Evolutionary conservation across 2,888 invertebrate genomes (phyloP), one percentile per base, ranked within the genome.

Genomic region (Lysandra coridon): DNA sequence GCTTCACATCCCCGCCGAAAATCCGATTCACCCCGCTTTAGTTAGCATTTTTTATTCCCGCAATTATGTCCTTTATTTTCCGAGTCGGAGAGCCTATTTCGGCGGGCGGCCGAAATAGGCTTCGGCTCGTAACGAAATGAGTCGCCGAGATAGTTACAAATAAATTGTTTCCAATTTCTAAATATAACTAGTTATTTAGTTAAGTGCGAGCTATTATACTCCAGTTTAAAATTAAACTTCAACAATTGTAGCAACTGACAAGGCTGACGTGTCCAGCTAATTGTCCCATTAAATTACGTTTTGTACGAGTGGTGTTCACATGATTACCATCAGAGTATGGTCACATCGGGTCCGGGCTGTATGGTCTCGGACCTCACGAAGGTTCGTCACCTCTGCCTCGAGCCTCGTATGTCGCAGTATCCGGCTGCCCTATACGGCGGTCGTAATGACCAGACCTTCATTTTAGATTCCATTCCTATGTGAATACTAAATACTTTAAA

Each of bases 1-100:
- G 75, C 78, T 37, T 44, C 37, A 14, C 79, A 76, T 80, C 69
- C 74, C 79, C 30, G 14, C 2, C 49, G 76, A 17, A 76, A 76
- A 57, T 76, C 33, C 33, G 49, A 17, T 53, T 76, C 37, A 17
- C 53, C 33, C 76, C 49, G 14, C 53, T 76, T 76, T 37, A 53
- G 76, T 76, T 76, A 57, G 53, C 53, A 57, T 76, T 76, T 76
- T 76, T 76, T 76, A 76, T 76, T 76, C 30, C 57, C 30, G 53
- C 76, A 76, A 76, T 76, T 76, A 76, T 76, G 17, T 57, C n/a
- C 76, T 76, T 76, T 76, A 33, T 76, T 23, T 57, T 23, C 14
- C 6, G 33, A 5, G 76, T 33, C 17, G 53, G 33, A 76, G 33
- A 53, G 76, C 76, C 57, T 33, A 76, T 49, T 75, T 75, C 30